Percentiles rank a stretch among this genome's conserved stretches.
Evolutionary conservation across 2,797 vertebrate genomes (phyloP).

Genomic region (Mormyrops boulengeri): DNA sequence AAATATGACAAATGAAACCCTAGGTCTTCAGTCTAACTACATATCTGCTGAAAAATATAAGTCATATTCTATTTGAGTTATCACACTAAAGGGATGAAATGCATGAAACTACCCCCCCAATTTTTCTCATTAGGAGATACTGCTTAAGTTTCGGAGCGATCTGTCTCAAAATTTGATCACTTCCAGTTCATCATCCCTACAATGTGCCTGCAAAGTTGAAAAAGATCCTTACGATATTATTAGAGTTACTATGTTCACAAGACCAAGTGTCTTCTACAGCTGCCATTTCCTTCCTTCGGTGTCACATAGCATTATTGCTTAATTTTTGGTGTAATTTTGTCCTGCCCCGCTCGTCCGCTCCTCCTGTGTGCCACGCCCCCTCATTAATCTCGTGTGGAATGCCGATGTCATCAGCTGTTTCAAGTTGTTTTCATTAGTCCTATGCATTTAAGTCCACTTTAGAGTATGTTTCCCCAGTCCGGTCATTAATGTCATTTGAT

Average conservation of each 20-base stretch:
- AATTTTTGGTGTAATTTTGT: not conserved
- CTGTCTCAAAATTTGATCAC: not conserved
- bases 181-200: not conserved
- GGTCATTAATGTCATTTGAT: too few species aligned
- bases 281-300: not conserved
- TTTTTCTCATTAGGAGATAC: not conserved
- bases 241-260: not conserved
- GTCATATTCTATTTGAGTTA: not conserved
- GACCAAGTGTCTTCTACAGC: not conserved
- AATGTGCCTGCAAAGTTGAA: not conserved
- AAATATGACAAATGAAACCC: not conserved
- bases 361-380: too few species aligned
- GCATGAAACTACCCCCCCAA: too few species aligned
- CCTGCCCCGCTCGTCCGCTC: too few species aligned
- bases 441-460: too few species aligned
- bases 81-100: not conserved
- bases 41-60: not conserved
- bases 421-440: too few species aligned
- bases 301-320: not conserved
- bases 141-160: not conserved
- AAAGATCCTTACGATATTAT: not conserved
- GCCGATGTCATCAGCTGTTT: too few species aligned
- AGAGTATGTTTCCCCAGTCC: too few species aligned
- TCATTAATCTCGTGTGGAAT: too few species aligned
- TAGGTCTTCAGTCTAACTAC: not conserved